A percentile compares a stretch with the other conserved stretches of the same genome.
Conservation (phyloP, 1,140 invertebrate species). For the Drosophila bocqueti region DNA sequence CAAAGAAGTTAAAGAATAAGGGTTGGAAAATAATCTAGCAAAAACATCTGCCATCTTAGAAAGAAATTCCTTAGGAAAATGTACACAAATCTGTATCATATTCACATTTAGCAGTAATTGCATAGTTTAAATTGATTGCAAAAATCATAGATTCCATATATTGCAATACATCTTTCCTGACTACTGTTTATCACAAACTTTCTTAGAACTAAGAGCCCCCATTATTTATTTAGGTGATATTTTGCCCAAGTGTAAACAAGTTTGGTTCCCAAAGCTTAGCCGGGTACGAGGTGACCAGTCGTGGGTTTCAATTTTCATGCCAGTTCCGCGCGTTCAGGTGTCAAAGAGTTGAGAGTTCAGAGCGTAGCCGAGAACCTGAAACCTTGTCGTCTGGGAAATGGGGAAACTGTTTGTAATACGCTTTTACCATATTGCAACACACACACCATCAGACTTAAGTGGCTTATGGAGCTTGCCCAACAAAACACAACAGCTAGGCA, state of each 20-base stretch:
- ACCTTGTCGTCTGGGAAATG: conserved; percentile 27
- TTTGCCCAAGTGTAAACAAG: conserved; percentile 8
- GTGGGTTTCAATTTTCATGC: conserved; percentile 33
- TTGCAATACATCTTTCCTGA: not conserved
- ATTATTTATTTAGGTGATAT: conserved; percentile 1
- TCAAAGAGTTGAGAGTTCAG: conserved; percentile 49
- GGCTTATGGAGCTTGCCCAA: conserved; percentile 53
- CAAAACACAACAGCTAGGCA: conserved; percentile 5
- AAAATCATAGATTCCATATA: not conserved
- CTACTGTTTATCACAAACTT: not conserved
- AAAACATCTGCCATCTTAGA: not conserved
- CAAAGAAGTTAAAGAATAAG: not conserved
- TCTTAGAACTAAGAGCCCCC: not conserved
- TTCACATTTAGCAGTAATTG: not conserved
- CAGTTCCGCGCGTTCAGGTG: conserved; percentile 28
- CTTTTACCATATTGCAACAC: conserved; percentile 35
- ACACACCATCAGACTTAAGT: conserved; percentile 40
- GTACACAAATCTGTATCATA: not conserved
- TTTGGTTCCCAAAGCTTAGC: conserved; percentile 13
- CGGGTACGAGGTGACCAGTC: conserved; percentile 10
- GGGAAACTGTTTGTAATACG: conserved; percentile 42
- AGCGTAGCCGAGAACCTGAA: conserved; percentile 49
- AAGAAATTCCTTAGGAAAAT: not conserved
- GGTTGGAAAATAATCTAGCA: not conserved
- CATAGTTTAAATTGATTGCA: not conserved